phyloP scores from a whole-genome alignment of 2,888 invertebrate genomes.

The Callosobruchus maculatus region DNA sequence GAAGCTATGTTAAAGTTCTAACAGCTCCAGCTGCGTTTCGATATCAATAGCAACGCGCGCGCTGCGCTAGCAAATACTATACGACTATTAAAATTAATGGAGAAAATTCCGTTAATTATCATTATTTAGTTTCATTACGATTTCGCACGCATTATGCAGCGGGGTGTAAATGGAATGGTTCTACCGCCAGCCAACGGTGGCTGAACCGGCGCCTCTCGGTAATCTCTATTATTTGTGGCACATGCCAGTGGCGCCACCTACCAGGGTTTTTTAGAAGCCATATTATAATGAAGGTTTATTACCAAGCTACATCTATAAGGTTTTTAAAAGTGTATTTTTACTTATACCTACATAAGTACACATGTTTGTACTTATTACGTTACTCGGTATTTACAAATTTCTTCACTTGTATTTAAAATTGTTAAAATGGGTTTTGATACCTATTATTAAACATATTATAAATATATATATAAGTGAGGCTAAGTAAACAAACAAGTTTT shows the following conservation, averaged over 20 bases:
- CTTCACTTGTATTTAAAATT: no score
- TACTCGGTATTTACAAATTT: no score
- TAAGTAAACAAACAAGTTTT: no score
- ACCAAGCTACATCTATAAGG: no score
- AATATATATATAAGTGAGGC: no score
- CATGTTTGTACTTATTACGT: no score
- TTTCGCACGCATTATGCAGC: slow-evolving; percentile 27
- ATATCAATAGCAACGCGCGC: neutral
- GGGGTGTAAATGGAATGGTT: slow-evolving; percentile 13
- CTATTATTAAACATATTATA: no score
- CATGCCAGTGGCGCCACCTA: neutral
- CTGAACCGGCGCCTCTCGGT: slow-evolving; percentile 16
- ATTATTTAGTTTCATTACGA: slow-evolving; percentile 25
- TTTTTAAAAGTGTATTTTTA: no score
- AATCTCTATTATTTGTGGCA: slow-evolving; percentile 12
- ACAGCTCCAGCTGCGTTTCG: neutral
- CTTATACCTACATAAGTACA: no score
- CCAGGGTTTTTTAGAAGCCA: no score
- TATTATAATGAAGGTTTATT: no score
- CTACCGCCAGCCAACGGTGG: neutral
- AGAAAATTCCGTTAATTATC: slow-evolving; percentile 18
- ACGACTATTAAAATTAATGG: slow-evolving; percentile 16
- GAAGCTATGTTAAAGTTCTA: neutral
- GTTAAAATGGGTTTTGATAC: no score
- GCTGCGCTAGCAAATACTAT: neutral